These are phyloP conservation scores for Odocoileus virginianus DNA, from an alignment of 2,113 vertebrate genomes.

Conservation along the genomic window DNA sequence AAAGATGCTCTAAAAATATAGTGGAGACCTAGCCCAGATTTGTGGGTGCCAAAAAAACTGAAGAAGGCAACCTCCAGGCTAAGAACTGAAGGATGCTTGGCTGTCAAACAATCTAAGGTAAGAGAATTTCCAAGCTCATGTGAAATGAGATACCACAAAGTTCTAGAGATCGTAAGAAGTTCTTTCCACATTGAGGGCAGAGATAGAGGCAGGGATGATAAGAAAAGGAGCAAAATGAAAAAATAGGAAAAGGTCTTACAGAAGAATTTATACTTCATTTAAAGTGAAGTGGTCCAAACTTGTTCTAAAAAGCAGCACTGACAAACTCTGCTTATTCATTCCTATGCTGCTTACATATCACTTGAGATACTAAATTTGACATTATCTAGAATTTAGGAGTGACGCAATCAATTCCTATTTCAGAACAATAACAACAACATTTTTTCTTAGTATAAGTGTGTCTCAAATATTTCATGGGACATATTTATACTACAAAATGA, in stretches of 20 bases:
- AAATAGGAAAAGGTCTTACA: neutral
- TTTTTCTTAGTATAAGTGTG: neutral
- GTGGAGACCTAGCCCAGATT: neutral
- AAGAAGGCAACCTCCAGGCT: neutral
- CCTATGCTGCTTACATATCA: neutral
- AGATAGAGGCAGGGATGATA: neutral
- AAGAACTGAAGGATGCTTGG: neutral
- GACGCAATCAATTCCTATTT: neutral
- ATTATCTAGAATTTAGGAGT: neutral
- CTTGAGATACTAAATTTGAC: neutral
- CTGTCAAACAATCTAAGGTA: neutral
- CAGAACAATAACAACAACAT: neutral
- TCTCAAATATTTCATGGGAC: neutral
- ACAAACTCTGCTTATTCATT: neutral
- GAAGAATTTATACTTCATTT: neutral
- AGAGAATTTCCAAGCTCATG: neutral
- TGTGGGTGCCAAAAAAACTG: neutral
- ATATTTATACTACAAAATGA: neutral
- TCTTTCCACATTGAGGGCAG: neutral
- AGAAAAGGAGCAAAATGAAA: neutral
- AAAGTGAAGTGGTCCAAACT: neutral
- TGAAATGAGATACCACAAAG: neutral
- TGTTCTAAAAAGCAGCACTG: neutral
- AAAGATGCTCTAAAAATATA: neutral
- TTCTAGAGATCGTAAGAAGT: neutral